These are phyloP conservation scores for Sinonovacula constricta DNA, from an alignment of 1,140 invertebrate species.

Conservation along the genomic window DNA sequence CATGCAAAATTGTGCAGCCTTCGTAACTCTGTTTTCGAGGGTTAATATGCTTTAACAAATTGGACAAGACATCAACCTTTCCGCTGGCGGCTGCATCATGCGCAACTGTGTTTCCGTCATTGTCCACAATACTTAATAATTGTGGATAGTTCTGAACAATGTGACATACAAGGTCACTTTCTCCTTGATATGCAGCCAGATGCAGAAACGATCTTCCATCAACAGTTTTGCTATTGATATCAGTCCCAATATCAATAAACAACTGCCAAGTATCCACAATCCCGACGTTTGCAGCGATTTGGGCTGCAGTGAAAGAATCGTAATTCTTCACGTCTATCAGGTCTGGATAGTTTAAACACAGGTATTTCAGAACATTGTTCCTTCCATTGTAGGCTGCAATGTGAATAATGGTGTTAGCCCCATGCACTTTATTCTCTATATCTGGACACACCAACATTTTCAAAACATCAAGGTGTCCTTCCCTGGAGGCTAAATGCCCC, in stretches of 20 bases:
- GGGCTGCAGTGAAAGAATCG: constrained; percentile 12
- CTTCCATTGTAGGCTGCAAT: constrained; percentile 30
- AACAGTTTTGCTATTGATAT: constrained; percentile 17
- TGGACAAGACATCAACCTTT: constrained; percentile 7
- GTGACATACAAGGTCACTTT: constrained; percentile 13
- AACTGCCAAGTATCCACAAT: constrained; percentile 12
- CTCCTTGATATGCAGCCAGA: constrained; percentile 27
- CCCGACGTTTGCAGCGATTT: constrained; percentile 19
- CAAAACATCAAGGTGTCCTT: constrained; percentile 25
- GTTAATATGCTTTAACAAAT: constrained; percentile 18
- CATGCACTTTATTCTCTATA: constrained; percentile 12
- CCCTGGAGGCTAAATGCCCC: constrained; percentile 33
- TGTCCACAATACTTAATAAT: constrained; percentile 1
- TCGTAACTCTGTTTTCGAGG: constrained; percentile 1
- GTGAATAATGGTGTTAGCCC: constrained; percentile 36
- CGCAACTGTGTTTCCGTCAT: constrained; percentile 28
- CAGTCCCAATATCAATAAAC: constrained; percentile 6
- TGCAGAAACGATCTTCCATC: constrained; percentile 30
- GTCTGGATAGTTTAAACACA: constrained; percentile 7
- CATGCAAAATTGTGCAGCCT: constrained; percentile 40
- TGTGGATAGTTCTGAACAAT: constrained; percentile 1
- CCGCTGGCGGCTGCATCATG: constrained; percentile 42
- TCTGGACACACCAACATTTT: constrained; percentile 1
- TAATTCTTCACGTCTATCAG: constrained; percentile 14
- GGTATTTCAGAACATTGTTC: neutral